phyloP scores from a whole-genome alignment of 2,888 invertebrate genomes.

The Protodeltote pygarga region DNA sequence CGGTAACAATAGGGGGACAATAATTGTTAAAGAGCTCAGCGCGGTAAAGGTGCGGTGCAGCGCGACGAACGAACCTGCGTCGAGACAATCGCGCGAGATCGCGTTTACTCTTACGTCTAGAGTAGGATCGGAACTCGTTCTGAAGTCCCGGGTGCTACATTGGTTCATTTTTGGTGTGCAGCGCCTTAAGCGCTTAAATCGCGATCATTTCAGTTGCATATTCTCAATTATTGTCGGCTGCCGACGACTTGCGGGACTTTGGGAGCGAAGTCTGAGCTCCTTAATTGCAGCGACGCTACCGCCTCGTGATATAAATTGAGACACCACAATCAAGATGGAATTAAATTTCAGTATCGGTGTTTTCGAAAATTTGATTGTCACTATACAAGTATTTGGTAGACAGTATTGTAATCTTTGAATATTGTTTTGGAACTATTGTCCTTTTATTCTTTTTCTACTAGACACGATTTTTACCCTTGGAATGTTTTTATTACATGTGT shows the following conservation, averaged over 20 bases:
- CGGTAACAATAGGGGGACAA: constrained; percentile 39
- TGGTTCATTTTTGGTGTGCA: constrained; percentile 20
- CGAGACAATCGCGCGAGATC: neutral
- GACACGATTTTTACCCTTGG: too few species aligned
- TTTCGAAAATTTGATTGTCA: constrained; percentile 37
- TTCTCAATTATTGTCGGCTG: constrained; percentile 53
- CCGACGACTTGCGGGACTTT: constrained; percentile 48
- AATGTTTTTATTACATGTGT: too few species aligned
- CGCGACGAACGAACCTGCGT: constrained; percentile 9
- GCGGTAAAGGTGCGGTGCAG: constrained; percentile 8
- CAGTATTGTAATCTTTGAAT: constrained; percentile 29
- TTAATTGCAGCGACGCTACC: constrained; percentile 50
- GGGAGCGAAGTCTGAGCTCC: constrained; percentile 44
- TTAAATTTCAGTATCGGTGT: constrained; percentile 46
- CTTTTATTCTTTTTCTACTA: neutral
- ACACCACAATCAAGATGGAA: constrained; percentile 48
- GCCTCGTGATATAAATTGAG: constrained; percentile 47
- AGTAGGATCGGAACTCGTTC: neutral
- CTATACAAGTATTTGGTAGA: constrained; percentile 29
- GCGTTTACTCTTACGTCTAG: constrained; percentile 1
- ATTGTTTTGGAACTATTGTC: neutral
- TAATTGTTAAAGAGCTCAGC: constrained; percentile 36
- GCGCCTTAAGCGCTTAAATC: constrained; percentile 39
- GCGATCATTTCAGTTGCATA: constrained; percentile 53
- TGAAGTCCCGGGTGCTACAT: constrained; percentile 9